Conservation (phyloP, 2,888 invertebrate genomes). For the Archaeoteleia sp. region DNA sequence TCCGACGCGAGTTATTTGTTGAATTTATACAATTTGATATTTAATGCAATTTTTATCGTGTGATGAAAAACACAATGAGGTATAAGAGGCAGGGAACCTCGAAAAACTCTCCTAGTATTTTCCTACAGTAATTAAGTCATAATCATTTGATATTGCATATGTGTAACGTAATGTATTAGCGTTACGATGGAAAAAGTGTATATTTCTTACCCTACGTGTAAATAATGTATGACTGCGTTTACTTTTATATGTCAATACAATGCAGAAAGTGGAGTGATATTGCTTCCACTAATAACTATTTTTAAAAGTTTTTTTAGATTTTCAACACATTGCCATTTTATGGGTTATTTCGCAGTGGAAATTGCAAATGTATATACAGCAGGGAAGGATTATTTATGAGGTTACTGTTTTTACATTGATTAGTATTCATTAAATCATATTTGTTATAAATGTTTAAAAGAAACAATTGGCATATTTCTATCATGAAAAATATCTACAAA, state of each 20-base stretch:
- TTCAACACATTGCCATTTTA: too few species aligned
- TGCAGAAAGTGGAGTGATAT: slow-evolving; percentile 15
- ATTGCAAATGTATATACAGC: too few species aligned
- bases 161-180: slow-evolving; percentile 12
- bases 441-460: too few species aligned
- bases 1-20: too few species aligned
- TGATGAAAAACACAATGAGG: slow-evolving; percentile 7
- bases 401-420: too few species aligned
- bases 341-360: too few species aligned
- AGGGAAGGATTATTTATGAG: too few species aligned
- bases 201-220: slow-evolving; percentile 35
- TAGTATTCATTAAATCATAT: too few species aligned
- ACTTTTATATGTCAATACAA: slow-evolving; percentile 48
- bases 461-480: too few species aligned
- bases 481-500: too few species aligned
- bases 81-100: slow-evolving; percentile 11
- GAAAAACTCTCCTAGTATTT: slow-evolving; percentile 33
- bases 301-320: too few species aligned
- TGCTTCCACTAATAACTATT: background rate
- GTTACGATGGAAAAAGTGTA: slow-evolving; percentile 17
- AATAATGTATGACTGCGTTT: slow-evolving; percentile 47
- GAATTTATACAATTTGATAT: background rate
- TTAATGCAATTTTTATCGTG: background rate
- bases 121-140: slow-evolving; percentile 18
- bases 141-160: slow-evolving; percentile 39